Evolutionary conservation across 2,797 vertebrate genomes (phyloP).

Genomic region (Trachurus trachurus): DNA sequence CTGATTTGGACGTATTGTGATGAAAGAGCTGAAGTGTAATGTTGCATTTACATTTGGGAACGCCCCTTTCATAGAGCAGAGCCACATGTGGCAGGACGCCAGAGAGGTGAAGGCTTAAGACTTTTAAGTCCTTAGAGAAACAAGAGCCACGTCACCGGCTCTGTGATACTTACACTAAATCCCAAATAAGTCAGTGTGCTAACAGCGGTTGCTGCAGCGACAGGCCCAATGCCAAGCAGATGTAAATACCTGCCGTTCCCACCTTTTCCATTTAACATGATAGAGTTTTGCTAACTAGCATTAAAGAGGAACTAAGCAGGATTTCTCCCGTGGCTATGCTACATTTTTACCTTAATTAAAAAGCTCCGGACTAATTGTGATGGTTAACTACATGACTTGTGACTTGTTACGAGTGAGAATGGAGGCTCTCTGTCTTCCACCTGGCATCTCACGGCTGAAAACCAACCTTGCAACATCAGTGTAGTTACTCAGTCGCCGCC

Average conservation of each 20-base stretch:
- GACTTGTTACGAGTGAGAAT: too few species aligned
- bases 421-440: too few species aligned
- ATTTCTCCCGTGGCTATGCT: too few species aligned
- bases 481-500: too few species aligned
- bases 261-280: not conserved
- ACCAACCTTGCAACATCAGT: too few species aligned
- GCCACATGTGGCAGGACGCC: not conserved
- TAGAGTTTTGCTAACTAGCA: not conserved
- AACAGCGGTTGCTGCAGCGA: not conserved
- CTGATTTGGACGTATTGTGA: too few species aligned
- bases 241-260: not conserved
- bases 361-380: too few species aligned
- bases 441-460: too few species aligned
- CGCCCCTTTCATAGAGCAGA: constrained; percentile 9
- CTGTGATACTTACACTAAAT: not conserved
- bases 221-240: not conserved
- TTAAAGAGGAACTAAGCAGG: too few species aligned
- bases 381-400: too few species aligned
- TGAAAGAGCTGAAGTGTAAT: constrained; percentile 6
- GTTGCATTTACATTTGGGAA: constrained; percentile 10
- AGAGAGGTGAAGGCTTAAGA: not conserved
- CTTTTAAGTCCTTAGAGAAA: not conserved
- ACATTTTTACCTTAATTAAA: too few species aligned
- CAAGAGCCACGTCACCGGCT: not conserved
- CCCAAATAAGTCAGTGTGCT: not conserved